A percentile compares a stretch with the other conserved stretches of the same genome.
phyloP scores from a whole-genome alignment of 2,888 invertebrate species.

The Xanthorhoe designata region DNA sequence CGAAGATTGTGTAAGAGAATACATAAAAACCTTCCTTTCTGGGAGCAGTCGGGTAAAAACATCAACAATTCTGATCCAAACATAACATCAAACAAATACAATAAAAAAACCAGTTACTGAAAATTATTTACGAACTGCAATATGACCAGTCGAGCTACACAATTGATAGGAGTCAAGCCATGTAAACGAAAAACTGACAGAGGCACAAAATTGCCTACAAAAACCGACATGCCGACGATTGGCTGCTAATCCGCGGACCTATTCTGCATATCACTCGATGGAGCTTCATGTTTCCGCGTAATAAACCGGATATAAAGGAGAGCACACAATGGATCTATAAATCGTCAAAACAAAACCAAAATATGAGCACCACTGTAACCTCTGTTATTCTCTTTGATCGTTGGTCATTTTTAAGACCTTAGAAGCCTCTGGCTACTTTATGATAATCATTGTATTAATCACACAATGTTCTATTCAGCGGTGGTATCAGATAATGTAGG shows the following conservation, averaged over 20 bases:
- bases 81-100: background rate
- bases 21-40: no score
- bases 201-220: slow-evolving; percentile 42
- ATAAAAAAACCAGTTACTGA: background rate
- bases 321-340: background rate
- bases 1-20: no score
- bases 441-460: no score
- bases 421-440: background rate
- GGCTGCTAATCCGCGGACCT: slow-evolving; percentile 43
- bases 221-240: slow-evolving; percentile 42
- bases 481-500: no score
- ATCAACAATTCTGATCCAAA: background rate
- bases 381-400: no score
- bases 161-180: slow-evolving; percentile 19
- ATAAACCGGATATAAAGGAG: slow-evolving; percentile 3
- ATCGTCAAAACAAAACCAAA: background rate
- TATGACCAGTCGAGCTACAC: slow-evolving; percentile 23
- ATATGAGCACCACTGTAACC: no score
- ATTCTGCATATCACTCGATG: slow-evolving; percentile 40
- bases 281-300: background rate
- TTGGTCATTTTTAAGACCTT: background rate
- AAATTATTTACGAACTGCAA: slow-evolving; percentile 10
- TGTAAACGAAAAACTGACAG: slow-evolving; percentile 41
- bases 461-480: no score
- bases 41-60: background rate